Base-by-base conservation (phyloP, 2,888 invertebrate genomes). In the Drosophila borborema region DNA sequence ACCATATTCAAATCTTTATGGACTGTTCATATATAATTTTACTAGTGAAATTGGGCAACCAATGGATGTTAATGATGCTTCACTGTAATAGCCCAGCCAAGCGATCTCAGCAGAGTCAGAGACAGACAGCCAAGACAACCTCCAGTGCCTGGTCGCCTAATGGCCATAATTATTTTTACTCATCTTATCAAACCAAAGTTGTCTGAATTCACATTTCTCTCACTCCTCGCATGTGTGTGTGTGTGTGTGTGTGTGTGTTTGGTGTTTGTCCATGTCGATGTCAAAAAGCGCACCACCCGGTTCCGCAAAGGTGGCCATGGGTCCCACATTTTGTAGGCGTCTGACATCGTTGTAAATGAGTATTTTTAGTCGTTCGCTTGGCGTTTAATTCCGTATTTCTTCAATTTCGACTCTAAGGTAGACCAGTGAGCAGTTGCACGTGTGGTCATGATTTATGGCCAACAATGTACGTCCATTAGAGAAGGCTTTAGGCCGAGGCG, bases 381-480 rank as follows among this genome's bases (percentile, higher is more conserved):
- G 68, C 73, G 75, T 81, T 77, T 80, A 72, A 80, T 81, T 82
- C 73, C 74, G 73, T 74, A 72, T 78, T 76, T 86, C 82, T 78
- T 74, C 64, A 74, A 86, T 61, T 75, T 76, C 53, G 36, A 51
- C 51, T 72, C 64, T 65, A 71, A 72, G 77, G 71, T 72, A 64
- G 64, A 64, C 66, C 66, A 76, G 64, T 58, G 74, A 64, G 64
- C 61, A 41, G 61, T 79, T 79, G 78, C 79, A 80, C 73, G 86
- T 76, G 80, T 72, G 86, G 78, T 70, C 84, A 86, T 87, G 87
- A 87, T 87, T 86, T 89, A 87, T 87, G 65, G 87, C 74, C 67
- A 76, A 77, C 85, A 85, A 82, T 86, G 85, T 77, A 89, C 78
- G 81, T 89, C 89, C 87, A 87, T 87, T 87, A 87, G 87, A 89